Evolutionary conservation across 2,888 invertebrate species (phyloP).

Genomic region (Cryptocephalus moraei): DNA sequence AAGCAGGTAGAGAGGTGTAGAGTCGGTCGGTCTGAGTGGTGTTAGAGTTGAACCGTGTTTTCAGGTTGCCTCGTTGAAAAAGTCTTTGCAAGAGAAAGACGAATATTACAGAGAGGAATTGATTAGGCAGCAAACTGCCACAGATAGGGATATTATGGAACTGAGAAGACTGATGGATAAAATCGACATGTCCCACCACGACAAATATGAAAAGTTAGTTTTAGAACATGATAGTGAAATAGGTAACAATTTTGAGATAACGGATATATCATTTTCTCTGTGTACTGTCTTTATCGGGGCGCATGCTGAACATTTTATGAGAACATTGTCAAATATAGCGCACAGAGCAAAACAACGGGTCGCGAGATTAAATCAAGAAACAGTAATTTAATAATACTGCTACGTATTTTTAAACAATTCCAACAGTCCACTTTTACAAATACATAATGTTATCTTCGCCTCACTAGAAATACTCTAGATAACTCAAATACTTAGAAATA

Average conservation of each 20-base stretch:
- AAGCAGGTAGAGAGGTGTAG: slow-evolving; percentile 38
- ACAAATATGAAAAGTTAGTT: slow-evolving; percentile 57
- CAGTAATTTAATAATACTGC: too few relatives aligned
- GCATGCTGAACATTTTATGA: too few relatives aligned
- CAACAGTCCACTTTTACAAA: too few relatives aligned
- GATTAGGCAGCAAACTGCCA: slow-evolving; percentile 50
- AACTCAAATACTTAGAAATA: too few relatives aligned
- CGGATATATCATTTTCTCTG: not conserved
- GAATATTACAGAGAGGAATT: slow-evolving; percentile 43
- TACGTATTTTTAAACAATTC: too few relatives aligned
- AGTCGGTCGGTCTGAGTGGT: too few relatives aligned
- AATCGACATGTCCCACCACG: slow-evolving; percentile 63
- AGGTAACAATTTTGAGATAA: slow-evolving; percentile 39
- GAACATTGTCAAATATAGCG: too few relatives aligned
- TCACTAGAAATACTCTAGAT: too few relatives aligned
- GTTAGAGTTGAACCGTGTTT: slow-evolving; percentile 8
- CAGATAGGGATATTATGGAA: slow-evolving; percentile 60
- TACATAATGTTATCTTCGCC: too few relatives aligned
- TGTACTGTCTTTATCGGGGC: too few relatives aligned
- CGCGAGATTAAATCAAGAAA: too few relatives aligned
- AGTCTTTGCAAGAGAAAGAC: slow-evolving; percentile 55
- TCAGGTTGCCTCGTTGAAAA: slow-evolving; percentile 57
- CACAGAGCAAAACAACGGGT: too few relatives aligned
- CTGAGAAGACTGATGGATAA: slow-evolving; percentile 60
- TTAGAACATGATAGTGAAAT: slow-evolving; percentile 55